Conservation (phyloP, 2,113 vertebrate genomes). For the Lota lota region DNA sequence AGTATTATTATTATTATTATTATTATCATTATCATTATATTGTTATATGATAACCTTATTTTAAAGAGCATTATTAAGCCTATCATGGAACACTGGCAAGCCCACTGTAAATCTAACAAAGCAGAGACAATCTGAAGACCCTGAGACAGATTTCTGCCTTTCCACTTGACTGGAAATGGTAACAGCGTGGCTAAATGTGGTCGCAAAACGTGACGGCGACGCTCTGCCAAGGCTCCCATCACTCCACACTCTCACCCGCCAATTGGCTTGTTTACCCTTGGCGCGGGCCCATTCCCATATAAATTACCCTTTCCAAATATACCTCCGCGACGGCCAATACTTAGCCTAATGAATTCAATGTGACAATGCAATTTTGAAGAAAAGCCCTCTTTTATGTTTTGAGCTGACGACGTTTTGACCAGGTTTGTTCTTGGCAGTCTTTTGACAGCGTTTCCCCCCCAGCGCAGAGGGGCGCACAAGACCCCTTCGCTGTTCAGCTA, state of each 20-base stretch:
- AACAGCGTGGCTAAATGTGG: constrained; percentile 74
- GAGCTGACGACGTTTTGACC: constrained; percentile 13
- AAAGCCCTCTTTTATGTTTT: too few relatives aligned
- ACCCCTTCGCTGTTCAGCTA: neutral
- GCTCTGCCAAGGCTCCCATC: constrained; percentile 62
- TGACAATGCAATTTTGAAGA: constrained; percentile 33
- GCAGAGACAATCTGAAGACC: constrained; percentile 41
- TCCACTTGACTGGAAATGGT: constrained; percentile 65
- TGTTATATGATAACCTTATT: constrained; percentile 9
- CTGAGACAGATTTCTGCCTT: constrained; percentile 60
- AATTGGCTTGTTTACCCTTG: constrained; percentile 68
- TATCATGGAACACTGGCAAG: too few relatives aligned
- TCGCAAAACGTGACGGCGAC: constrained; percentile 68
- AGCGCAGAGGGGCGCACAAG: neutral
- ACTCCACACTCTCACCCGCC: constrained; percentile 63
- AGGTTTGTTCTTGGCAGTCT: constrained; percentile 50
- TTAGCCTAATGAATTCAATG: constrained; percentile 54
- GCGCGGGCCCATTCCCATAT: constrained; percentile 65
- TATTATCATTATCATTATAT: constrained; percentile 14
- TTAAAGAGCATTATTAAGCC: neutral
- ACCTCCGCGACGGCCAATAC: constrained; percentile 48
- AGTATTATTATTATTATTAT: constrained; percentile 14
- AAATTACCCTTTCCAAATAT: constrained; percentile 71
- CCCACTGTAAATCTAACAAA: constrained; percentile 11
- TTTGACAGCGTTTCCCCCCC: constrained; percentile 16